Percentiles rank a stretch among this genome's conserved stretches.
phyloP scores from a whole-genome alignment of 2,113 vertebrate genomes.

The Gymnogyps californianus region DNA sequence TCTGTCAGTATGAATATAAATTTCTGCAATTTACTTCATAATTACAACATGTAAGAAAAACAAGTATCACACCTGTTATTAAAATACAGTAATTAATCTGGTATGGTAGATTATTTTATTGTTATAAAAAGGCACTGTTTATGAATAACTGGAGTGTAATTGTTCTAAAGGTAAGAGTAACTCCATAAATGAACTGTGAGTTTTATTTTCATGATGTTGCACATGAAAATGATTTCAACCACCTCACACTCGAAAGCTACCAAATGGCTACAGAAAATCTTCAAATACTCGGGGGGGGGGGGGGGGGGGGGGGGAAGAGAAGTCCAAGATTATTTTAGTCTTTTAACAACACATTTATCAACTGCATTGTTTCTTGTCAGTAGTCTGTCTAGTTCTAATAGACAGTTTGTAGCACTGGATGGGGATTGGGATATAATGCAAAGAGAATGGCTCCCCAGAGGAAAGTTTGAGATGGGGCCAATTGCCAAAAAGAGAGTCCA shows the following conservation, averaged over 20 bases:
- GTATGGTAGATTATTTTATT: not conserved
- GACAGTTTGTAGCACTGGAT: not conserved
- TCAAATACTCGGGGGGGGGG: not conserved
- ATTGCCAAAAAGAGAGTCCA: not conserved
- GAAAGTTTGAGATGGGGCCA: not conserved
- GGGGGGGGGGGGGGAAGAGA: not conserved
- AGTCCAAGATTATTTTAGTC: not conserved
- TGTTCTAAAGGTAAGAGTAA: not conserved
- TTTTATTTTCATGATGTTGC: not conserved
- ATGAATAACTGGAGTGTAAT: not conserved
- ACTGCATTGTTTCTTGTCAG: not conserved
- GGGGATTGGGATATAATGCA: not conserved
- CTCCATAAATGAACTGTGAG: not conserved
- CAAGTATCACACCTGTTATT: not conserved
- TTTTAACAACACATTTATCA: not conserved
- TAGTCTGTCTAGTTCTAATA: not conserved
- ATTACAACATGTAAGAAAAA: not conserved
- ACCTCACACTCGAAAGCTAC: not conserved
- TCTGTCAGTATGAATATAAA: not conserved
- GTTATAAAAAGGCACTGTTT: not conserved
- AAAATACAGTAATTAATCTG: not conserved
- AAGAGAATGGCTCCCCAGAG: constrained; percentile 10
- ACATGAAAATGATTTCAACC: not conserved
- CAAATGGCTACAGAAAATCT: not conserved
- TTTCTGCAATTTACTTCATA: not conserved